phyloP scores from a whole-genome alignment of 2,797 vertebrate species.

The Mastacembelus armatus region DNA sequence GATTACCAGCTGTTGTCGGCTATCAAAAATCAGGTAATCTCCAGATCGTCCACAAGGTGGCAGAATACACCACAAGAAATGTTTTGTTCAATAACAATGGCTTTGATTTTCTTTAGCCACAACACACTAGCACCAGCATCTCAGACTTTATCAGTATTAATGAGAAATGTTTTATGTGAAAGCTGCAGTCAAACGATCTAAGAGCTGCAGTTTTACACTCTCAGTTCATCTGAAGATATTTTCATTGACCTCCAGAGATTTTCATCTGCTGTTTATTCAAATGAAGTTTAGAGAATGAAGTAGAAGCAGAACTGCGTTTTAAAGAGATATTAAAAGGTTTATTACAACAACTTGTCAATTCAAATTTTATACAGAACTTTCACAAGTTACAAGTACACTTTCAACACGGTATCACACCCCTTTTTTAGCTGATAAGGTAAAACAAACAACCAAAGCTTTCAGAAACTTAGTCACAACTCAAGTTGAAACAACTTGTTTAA shows the following conservation, averaged over 20 bases:
- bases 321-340: conserved; percentile 88
- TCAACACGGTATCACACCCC: conserved; percentile 81
- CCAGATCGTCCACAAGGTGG: conserved; percentile 78
- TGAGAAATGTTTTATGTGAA: not conserved
- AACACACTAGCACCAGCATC: not conserved
- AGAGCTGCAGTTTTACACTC: too few relatives aligned
- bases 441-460: conserved; percentile 70
- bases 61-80: conserved; percentile 70
- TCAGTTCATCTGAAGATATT: too few relatives aligned
- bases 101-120: not conserved
- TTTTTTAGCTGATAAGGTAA: conserved; percentile 66
- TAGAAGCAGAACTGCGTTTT: conserved; percentile 43
- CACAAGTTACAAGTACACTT: conserved; percentile 84
- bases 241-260: too few relatives aligned
- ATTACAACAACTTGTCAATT: conserved; percentile 86
- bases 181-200: not conserved
- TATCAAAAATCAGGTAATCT: not conserved
- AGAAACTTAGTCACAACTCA: conserved; percentile 64
- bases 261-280: not conserved
- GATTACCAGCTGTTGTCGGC: not conserved
- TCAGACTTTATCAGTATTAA: not conserved
- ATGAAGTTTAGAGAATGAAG: conserved; percentile 14
- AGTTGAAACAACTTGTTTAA: conserved; percentile 74
- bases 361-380: conserved; percentile 83
- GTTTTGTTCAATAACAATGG: not conserved